phyloP scores from a whole-genome alignment of 2,888 invertebrate species.

The Trichopoda pennipes region DNA sequence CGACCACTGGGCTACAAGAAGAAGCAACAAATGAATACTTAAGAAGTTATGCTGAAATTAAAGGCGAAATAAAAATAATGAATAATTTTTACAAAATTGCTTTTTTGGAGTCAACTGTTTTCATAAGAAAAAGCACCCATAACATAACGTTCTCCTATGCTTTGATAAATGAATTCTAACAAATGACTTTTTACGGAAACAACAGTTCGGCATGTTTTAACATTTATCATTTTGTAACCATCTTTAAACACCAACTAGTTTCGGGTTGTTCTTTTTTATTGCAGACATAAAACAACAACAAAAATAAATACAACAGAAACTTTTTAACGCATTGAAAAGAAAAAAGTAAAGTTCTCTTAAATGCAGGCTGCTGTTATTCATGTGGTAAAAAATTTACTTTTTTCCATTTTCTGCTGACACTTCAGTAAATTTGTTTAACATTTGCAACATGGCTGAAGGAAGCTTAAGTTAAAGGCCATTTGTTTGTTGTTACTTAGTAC shows the following conservation, averaged over 20 bases:
- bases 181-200: conserved; percentile 69
- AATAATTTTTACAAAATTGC: neutral
- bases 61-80: too few relatives aligned
- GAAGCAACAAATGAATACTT: too few relatives aligned
- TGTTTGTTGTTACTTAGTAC: too few relatives aligned
- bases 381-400: conserved; percentile 14
- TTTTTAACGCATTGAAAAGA: conserved; percentile 42
- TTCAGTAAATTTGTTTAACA: neutral
- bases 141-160: conserved; percentile 30
- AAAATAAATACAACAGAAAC: conserved; percentile 30
- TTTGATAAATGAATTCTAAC: conserved; percentile 69
- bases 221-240: conserved; percentile 74
- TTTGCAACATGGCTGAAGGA: neutral
- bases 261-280: conserved; percentile 13
- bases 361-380: conserved; percentile 6
- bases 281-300: neutral
- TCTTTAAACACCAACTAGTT: conserved; percentile 67
- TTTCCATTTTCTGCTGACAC: neutral
- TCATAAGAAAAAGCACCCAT: conserved; percentile 1
- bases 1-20: too few relatives aligned
- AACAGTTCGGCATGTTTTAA: conserved; percentile 70
- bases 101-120: conserved; percentile 4
- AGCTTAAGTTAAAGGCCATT: too few relatives aligned
- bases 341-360: conserved; percentile 21
- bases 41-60: too few relatives aligned